phyloP scores from a whole-genome alignment of 2,113 vertebrate genomes.

The Podarcis raffonei region DNA sequence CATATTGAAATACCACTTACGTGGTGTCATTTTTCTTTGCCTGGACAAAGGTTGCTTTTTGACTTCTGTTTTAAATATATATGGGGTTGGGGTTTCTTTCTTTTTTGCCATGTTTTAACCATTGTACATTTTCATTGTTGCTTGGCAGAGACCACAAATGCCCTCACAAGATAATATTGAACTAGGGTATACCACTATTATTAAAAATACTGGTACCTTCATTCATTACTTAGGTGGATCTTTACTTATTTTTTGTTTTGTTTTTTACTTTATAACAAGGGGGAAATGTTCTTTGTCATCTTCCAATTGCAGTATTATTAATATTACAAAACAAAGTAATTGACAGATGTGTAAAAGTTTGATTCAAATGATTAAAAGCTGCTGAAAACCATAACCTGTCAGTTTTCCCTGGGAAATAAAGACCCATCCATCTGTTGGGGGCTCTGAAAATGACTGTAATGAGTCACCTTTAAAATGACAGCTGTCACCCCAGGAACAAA shows the following conservation, averaged over 20 bases:
- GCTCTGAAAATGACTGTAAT: constrained; percentile 65
- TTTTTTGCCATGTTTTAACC: constrained; percentile 56
- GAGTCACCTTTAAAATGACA: constrained; percentile 75
- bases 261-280: constrained; percentile 30
- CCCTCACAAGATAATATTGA: constrained; percentile 37
- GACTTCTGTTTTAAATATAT: constrained; percentile 61
- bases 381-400: constrained; percentile 70
- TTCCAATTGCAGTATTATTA: constrained; percentile 68
- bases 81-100: constrained; percentile 12
- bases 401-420: constrained; percentile 69
- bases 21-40: constrained; percentile 34
- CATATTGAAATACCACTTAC: background rate
- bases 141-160: constrained; percentile 33
- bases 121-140: constrained; percentile 60
- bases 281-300: constrained; percentile 46
- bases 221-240: constrained; percentile 9
- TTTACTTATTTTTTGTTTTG: constrained; percentile 8
- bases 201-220: constrained; percentile 21
- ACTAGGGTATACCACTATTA: constrained; percentile 33
- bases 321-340: constrained; percentile 65
- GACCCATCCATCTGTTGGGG: constrained; percentile 67
- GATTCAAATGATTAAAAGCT: constrained; percentile 76
- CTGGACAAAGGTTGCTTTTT: constrained; percentile 46
- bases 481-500: constrained; percentile 64
- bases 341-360: constrained; percentile 74